Base-by-base conservation (phyloP, 2,113 vertebrate genomes). In the Odocoileus virginianus region DNA sequence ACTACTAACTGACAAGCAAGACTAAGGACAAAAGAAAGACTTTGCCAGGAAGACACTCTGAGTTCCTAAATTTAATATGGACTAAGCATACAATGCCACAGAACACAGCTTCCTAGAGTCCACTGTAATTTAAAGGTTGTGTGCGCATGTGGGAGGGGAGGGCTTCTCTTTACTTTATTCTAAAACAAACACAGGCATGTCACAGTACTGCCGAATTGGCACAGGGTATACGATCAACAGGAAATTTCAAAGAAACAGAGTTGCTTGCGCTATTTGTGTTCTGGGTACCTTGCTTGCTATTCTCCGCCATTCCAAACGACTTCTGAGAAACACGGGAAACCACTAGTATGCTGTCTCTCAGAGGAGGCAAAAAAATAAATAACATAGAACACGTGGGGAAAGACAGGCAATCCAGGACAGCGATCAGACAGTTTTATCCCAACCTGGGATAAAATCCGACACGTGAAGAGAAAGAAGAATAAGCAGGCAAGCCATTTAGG, bases 301-400 rank as follows among this genome's bases (percentile, higher is more conserved):
- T 71, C 74, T 81, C 78, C 7, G 57, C 71, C 57, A 52, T 36
- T 67, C 30, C 23, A 54, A 91, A 86, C 81, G 57, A 61, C 78
- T 96, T 91, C 58, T 30, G n/a, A 87, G 40, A 87, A 97, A 89
- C 45, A 23, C 5, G 61, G 78, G 84, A 87, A 96, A 79, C 57
- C 36, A 64, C 43, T 11, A 40, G 33, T 58, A 93, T 95, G 91
- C 57, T 78, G 17, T 96, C 95, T 52, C 93, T 89, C 92, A 52
- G 82, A 94, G 71, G 58, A 43, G 43, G 97, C 83, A 54, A 97
- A n/a, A 71, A 71, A 76, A 92, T 87, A 95, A 95, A 94, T 47
- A 83, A 67, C 61, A 6, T 76, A 79, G 50, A 86, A 86, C 97
- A 93, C 1, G 2, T 27, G 17, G 21, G 82, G 76, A 90, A 87